phyloP scores from a whole-genome alignment of 2,888 invertebrate species.

The Leucozona laternaria region DNA sequence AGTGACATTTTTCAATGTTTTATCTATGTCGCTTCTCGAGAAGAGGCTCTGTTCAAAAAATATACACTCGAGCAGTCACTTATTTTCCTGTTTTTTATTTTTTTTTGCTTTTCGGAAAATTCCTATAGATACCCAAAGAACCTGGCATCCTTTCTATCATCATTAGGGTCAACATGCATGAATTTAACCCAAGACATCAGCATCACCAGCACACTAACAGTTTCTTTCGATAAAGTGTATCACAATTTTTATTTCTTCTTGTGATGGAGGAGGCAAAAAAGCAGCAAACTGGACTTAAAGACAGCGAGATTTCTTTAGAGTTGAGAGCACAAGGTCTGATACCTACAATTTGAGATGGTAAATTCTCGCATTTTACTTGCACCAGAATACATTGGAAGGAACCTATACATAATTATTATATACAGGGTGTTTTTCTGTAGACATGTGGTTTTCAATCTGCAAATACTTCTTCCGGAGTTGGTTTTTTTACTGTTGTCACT shows the following conservation, averaged over 20 bases:
- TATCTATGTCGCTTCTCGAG: conserved; percentile 12
- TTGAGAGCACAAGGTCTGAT: not conserved
- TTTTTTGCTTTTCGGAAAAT: not conserved
- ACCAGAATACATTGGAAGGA: not conserved
- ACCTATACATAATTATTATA: too few relatives aligned
- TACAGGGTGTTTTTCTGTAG: too few relatives aligned
- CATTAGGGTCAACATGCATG: conserved; percentile 48
- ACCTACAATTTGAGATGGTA: not conserved
- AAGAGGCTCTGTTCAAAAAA: conserved; percentile 13
- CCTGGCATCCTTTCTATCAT: conserved; percentile 67
- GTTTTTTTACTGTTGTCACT: too few relatives aligned
- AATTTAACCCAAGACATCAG: not conserved
- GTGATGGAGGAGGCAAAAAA: not conserved
- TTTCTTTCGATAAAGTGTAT: conserved; percentile 44
- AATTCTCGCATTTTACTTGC: conserved; percentile 5
- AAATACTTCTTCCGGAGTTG: too few relatives aligned
- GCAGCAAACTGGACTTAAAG: conserved; percentile 6
- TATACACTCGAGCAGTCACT: conserved; percentile 26
- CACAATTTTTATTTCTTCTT: conserved; percentile 22
- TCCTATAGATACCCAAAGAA: not conserved
- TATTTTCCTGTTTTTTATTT: conserved; percentile 12
- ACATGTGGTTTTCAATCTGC: too few relatives aligned
- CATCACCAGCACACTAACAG: not conserved
- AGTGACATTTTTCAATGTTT: not conserved
- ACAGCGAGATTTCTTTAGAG: not conserved